Percentiles rank a stretch among this genome's conserved stretches.
These are phyloP conservation scores for Scarus forsteni DNA, from an alignment of 2,797 vertebrate species.

Conservation along the genomic window DNA sequence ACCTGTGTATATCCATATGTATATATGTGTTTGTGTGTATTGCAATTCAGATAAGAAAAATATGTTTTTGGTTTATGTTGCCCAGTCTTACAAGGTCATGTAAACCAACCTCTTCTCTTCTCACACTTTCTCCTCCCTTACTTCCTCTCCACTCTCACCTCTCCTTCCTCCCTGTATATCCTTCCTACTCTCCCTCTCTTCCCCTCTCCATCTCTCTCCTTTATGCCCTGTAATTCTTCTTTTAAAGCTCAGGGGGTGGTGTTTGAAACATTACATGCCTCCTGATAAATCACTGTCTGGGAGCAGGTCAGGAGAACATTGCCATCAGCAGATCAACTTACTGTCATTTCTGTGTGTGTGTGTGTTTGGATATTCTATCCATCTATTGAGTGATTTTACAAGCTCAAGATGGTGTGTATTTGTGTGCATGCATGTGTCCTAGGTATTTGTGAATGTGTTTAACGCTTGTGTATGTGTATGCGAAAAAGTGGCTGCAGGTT, in stretches of 20 bases:
- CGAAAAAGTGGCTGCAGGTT: constrained; percentile 52
- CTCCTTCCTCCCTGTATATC: constrained; percentile 52
- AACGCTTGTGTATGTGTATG: constrained; percentile 26
- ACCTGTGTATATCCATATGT: constrained; percentile 15
- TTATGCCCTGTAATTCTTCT: constrained; percentile 74
- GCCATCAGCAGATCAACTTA: constrained; percentile 66
- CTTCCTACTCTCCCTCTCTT: constrained; percentile 36
- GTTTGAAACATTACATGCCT: constrained; percentile 64
- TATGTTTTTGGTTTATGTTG: no score
- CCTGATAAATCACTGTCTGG: constrained; percentile 74
- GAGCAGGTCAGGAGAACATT: constrained; percentile 57
- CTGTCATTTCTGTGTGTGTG: constrained; percentile 11
- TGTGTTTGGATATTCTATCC: constrained; percentile 28
- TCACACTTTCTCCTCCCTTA: constrained; percentile 82
- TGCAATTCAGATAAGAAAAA: no score
- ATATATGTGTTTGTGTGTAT: constrained; percentile 18
- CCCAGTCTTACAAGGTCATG: constrained; percentile 90
- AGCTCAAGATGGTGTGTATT: constrained; percentile 31
- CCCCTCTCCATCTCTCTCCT: constrained; percentile 43
- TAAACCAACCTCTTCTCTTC: constrained; percentile 91
- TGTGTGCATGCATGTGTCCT: constrained; percentile 29
- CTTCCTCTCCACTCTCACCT: constrained; percentile 66
- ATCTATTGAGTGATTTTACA: constrained; percentile 33
- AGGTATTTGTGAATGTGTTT: constrained; percentile 47
- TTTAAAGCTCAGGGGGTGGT: constrained; percentile 72